Base-by-base conservation (phyloP, 2,888 invertebrate species). In the Mythimna ferrago region DNA sequence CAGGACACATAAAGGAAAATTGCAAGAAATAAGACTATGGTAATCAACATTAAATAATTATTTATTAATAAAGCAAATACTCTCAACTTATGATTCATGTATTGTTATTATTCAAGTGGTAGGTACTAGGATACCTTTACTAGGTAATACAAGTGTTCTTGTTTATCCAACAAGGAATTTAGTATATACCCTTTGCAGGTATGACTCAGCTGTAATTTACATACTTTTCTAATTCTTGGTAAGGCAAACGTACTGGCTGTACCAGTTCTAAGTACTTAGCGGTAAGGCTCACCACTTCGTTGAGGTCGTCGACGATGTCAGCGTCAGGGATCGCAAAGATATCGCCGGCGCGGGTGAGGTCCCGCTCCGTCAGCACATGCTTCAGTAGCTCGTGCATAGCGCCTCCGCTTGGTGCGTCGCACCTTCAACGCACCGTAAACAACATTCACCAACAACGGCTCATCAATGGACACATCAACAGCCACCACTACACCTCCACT, bases 351-450 rank as follows among this genome's bases (percentile, higher is more conserved):
- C 98, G 96, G 67, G 99, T 99, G 78, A 99, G 97, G 95, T 99
- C 99, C 92, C 98, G 97, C 93, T 98, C 98, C 89, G 98, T 98
- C 84, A 99, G 97, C 83, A 99, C 99, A 96, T 98, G 98, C 91
- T 98, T 98, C 92, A 99, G 98, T 90, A 99, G 97, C 94, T 98
- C 98, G 96, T 99, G 99, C 99, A 99, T 99, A 92, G 95, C 97
- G 90, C 61, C 32, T 32, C 57, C 51, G 21, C 63, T 75, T 65
- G 26, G 26, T 26, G 26, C 66, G 68, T 63, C 69, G 64, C 63
- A 71, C 77, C 83, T 81, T 83, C 73, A 82, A 80, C 75, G 66
- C 83, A 79, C 80, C 73, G 83, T 83, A 86, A 86, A 85, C 82
- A 87, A 86, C 87, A 86, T 83, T 83, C 85, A 86, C 87, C 70